Base-by-base conservation (phyloP, 2,888 invertebrate species). In the Dryomyza anilis region DNA sequence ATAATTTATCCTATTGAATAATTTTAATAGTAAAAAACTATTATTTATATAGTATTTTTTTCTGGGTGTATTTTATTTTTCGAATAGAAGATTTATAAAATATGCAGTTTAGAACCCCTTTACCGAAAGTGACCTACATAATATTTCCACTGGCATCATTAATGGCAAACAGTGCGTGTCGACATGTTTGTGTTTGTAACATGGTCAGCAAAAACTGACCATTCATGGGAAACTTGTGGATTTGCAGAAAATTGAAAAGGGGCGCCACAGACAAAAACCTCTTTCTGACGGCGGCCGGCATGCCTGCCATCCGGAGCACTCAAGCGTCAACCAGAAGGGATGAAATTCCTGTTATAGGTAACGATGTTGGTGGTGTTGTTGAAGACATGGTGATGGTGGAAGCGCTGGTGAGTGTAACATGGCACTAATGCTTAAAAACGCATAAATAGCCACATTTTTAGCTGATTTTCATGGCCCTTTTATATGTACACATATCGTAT, bases 171-270 rank as follows among this genome's bases (percentile, higher is more conserved):
- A n/a, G 30, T 53, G 29, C 30, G 16, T 53, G 33, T 53, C 30
- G 19, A 19, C 33, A 33, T 16, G 33, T 53, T 53, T 3, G 21
- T 52, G 30, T 29, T 19, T 16, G 7, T 21, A 33, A 55, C 55
- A 36, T 58, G 58, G 58, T 64, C 46, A 64, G 52, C 52, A 36
- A 52, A 64, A 60, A 23, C 55, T 55, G 55, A 53, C 53, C 30
- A 55, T 55, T 55, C 55, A 55, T 36, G 33, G 57, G 30, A 65
- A 62, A 53, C 52, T 63, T 52, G 53, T 52, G 62, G 66, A 66
- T 62, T 62, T 66, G 58, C 53, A 45, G 46, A 63, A 66, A 63
- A 62, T 66, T 63, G 39, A 53, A 66, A 58, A 45, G 58, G 55
- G 23, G 23, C 19, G 21, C 33, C 29, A 16, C 6, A 4, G 39